Conservation (phyloP, 2,888 invertebrate genomes). For the Xylocampa areola region DNA sequence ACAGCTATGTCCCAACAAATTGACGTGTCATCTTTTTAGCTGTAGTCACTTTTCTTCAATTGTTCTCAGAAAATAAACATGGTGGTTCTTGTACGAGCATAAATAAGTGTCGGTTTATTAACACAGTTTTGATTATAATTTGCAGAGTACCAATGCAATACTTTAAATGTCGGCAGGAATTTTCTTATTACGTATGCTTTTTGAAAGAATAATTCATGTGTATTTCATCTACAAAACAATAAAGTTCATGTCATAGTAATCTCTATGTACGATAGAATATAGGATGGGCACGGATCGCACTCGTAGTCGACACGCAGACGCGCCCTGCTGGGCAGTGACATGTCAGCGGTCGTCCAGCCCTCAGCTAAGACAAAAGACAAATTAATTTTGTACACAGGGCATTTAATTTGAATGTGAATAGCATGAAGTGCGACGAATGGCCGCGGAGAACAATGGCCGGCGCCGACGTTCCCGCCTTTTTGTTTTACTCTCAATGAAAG, state of each 20-base stretch:
- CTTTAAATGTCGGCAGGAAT: background rate
- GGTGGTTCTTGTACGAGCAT: background rate
- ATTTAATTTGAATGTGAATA: constrained; percentile 90
- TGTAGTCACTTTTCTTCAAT: constrained; percentile 73
- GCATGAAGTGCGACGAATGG: constrained; percentile 90
- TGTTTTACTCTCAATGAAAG: constrained; percentile 84
- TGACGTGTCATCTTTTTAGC: constrained; percentile 77
- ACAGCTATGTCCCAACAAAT: constrained; percentile 71
- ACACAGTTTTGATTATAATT: background rate
- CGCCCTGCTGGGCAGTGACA: constrained; percentile 83
- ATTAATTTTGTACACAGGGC: constrained; percentile 89
- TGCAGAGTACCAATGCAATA: background rate
- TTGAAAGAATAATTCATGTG: constrained; percentile 5
- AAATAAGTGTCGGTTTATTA: background rate
- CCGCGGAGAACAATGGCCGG: constrained; percentile 88
- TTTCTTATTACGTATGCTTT: constrained; percentile 7
- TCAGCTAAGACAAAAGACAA: constrained; percentile 89
- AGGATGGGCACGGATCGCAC: constrained; percentile 15
- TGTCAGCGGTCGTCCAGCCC: constrained; percentile 76
- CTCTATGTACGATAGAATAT: constrained; percentile 19
- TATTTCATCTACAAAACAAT: constrained; percentile 48
- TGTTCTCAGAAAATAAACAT: constrained; percentile 46
- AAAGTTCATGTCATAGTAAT: constrained; percentile 50
- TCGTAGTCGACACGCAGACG: constrained; percentile 52
- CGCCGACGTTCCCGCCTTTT: constrained; percentile 86